Percentiles rank a stretch among this genome's conserved stretches.
These are phyloP conservation scores for Aradus depressus DNA, from an alignment of 2,888 invertebrate genomes.

Conservation along the genomic window DNA sequence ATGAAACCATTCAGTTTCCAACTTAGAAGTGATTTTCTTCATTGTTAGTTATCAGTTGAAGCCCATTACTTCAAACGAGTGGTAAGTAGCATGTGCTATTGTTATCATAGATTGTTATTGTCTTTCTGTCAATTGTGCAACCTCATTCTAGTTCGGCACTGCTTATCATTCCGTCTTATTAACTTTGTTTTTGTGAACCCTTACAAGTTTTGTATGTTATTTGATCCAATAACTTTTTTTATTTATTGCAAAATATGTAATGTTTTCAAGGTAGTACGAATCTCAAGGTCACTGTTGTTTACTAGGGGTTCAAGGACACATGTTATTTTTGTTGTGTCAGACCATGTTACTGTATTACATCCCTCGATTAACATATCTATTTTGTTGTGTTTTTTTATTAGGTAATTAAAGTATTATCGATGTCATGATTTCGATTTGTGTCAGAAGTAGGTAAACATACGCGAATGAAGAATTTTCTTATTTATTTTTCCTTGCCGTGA, in stretches of 20 bases:
- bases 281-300: constrained; percentile 30
- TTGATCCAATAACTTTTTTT: not conserved
- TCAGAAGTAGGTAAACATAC: too few species aligned
- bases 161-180: too few species aligned
- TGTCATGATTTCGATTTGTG: not conserved
- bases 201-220: not conserved
- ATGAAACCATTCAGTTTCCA: too few species aligned
- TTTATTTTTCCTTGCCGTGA: not conserved
- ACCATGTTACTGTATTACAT: constrained; percentile 14
- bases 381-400: constrained; percentile 8
- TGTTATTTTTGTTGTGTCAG: constrained; percentile 22
- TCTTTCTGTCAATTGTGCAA: too few species aligned
- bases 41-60: too few species aligned
- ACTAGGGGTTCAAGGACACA: constrained; percentile 29
- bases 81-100: too few species aligned
- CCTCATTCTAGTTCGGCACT: too few species aligned
- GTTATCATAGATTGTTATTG: too few species aligned
- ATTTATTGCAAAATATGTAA: constrained; percentile 1
- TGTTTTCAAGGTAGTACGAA: constrained; percentile 17
- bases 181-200: too few species aligned
- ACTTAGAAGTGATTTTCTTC: too few species aligned
- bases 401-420: not conserved
- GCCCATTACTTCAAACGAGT: too few species aligned
- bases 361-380: constrained; percentile 13
- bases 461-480: too few species aligned